Conservation (phyloP, 1,140 invertebrate genomes). For the Doryteuthis pealeii region DNA sequence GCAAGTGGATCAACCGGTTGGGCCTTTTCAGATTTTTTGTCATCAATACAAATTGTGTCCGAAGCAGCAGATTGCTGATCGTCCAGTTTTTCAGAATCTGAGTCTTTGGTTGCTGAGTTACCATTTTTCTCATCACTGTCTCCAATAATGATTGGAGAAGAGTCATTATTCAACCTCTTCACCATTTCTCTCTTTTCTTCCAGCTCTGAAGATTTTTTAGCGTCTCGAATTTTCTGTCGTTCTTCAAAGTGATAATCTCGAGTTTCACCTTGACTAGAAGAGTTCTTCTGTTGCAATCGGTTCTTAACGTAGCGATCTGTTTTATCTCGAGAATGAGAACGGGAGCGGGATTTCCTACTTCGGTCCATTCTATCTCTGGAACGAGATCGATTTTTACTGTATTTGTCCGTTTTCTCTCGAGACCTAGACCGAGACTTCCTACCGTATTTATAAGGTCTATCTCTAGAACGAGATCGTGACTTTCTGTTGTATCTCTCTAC, state of each 20-base stretch:
- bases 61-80: no score
- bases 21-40: neutral
- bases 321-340: conserved; percentile 17
- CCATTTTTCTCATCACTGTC: no score
- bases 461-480: conserved; percentile 21
- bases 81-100: no score
- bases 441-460: conserved; percentile 40
- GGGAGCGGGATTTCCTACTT: conserved; percentile 1
- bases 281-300: conserved; percentile 17
- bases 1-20: neutral
- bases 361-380: conserved; percentile 12
- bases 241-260: no score
- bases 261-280: no score
- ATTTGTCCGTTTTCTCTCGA: conserved; percentile 31
- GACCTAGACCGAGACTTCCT: conserved; percentile 26
- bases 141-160: no score
- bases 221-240: no score
- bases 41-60: no score
- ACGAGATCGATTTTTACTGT: conserved; percentile 27
- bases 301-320: conserved; percentile 13
- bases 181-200: no score
- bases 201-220: no score
- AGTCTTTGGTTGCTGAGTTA: no score
- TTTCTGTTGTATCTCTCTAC: conserved; percentile 24
- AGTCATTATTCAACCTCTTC: no score